phyloP scores from a whole-genome alignment of 2,888 invertebrate species.

The Trachelus iudaicus region DNA sequence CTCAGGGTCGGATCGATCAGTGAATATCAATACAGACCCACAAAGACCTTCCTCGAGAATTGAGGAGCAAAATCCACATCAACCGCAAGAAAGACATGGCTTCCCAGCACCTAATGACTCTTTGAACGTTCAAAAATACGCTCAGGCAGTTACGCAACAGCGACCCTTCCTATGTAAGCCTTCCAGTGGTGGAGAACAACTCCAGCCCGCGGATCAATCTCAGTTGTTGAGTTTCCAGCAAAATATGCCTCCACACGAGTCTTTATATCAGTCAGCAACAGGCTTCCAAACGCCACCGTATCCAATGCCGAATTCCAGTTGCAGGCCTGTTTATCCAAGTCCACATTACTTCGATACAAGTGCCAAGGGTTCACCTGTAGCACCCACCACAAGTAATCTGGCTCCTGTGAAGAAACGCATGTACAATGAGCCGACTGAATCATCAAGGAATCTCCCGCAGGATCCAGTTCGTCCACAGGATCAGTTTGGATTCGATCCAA shows the following conservation, averaged over 20 bases:
- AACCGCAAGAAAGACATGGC: conserved; percentile 42
- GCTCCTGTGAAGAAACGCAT: conserved; percentile 59
- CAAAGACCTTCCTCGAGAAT: conserved; percentile 40
- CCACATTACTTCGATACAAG: conserved; percentile 59
- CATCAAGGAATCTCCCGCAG: conserved; percentile 40
- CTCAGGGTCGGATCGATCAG: conserved; percentile 19
- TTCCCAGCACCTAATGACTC: conserved; percentile 45
- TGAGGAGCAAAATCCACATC: conserved; percentile 36
- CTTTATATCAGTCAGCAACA: conserved; percentile 51
- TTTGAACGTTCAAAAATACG: conserved; percentile 44
- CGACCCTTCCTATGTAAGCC: conserved; percentile 39
- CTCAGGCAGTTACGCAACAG: conserved; percentile 31
- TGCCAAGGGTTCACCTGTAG: conserved; percentile 32
- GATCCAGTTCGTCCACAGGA: conserved; percentile 49
- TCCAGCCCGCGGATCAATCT: conserved; percentile 44
- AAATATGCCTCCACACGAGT: conserved; percentile 52
- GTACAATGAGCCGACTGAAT: conserved; percentile 52
- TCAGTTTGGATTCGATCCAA: conserved; percentile 56
- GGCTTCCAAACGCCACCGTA: conserved; percentile 59
- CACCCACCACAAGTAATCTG: conserved; percentile 37
- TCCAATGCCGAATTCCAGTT: conserved; percentile 52
- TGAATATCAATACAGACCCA: conserved; percentile 42
- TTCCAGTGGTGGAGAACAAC: conserved; percentile 22
- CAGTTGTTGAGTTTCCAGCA: conserved; percentile 53
- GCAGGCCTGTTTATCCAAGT: conserved; percentile 56